phyloP scores from a whole-genome alignment of 2,888 invertebrate species.

The Andricus curvator region DNA sequence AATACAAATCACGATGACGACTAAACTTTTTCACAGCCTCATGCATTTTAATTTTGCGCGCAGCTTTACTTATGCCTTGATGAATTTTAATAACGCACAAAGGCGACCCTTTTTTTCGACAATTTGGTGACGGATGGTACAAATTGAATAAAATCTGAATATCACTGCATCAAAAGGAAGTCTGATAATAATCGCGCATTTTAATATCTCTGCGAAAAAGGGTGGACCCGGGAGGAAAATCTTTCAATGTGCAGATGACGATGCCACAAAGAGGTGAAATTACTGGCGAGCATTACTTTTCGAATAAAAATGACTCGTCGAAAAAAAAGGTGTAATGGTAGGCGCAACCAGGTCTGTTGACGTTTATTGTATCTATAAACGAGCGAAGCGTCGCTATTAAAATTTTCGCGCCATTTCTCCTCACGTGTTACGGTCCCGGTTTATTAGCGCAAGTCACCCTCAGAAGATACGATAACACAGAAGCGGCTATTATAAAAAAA shows the following conservation, averaged over 20 bases:
- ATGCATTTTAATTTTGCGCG: conserved; percentile 37
- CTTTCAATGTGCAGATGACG: conserved; percentile 41
- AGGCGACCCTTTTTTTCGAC: conserved; percentile 46
- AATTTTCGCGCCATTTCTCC: conserved; percentile 65
- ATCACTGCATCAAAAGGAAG: conserved; percentile 52
- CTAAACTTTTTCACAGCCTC: conserved; percentile 24
- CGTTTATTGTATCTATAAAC: conserved; percentile 76
- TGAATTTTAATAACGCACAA: conserved; percentile 58
- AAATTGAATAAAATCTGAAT: conserved; percentile 57
- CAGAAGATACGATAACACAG: conserved; percentile 61
- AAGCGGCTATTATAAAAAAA: conserved; percentile 51
- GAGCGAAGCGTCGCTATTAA: conserved; percentile 71
- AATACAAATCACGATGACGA: conserved; percentile 26
- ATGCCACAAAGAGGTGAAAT: conserved; percentile 35
- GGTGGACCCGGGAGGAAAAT: conserved; percentile 49
- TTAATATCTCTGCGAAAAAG: conserved; percentile 46
- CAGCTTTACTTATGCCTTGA: conserved; percentile 43
- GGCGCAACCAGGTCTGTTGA: conserved; percentile 71
- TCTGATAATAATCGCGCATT: conserved; percentile 35
- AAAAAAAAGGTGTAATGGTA: conserved; percentile 64
- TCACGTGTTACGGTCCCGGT: conserved; percentile 54
- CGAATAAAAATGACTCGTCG: conserved; percentile 68
- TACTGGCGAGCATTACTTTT: conserved; percentile 21
- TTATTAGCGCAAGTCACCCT: conserved; percentile 74
- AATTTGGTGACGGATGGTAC: conserved; percentile 33